Evolutionary conservation across 2,888 invertebrate genomes (phyloP).

Genomic region (Saturnia pavonia): DNA sequence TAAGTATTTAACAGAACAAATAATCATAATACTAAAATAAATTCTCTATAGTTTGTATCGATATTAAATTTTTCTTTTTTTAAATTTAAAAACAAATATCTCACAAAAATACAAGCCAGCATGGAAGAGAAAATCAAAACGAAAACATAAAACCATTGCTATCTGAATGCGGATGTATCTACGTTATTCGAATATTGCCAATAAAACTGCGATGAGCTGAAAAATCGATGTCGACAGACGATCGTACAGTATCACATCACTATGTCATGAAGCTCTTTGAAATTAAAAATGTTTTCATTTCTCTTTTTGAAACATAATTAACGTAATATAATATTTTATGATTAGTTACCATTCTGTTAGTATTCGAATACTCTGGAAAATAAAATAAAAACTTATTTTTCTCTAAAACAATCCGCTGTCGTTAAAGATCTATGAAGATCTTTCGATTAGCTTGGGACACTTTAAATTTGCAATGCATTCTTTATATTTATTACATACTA

Average conservation of each 20-base stretch:
- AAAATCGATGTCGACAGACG: conserved; percentile 81
- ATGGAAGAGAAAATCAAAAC: conserved; percentile 38
- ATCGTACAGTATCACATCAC: conserved; percentile 30
- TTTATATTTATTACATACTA: too few relatives aligned
- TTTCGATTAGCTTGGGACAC: too few relatives aligned
- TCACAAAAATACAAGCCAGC: neutral
- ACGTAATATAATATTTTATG: too few relatives aligned
- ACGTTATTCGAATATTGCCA: conserved; percentile 74
- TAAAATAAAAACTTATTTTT: too few relatives aligned
- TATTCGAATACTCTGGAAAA: too few relatives aligned
- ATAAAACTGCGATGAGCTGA: conserved; percentile 80
- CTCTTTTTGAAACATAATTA: too few relatives aligned
- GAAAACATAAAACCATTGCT: conserved; percentile 40
- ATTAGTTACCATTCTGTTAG: too few relatives aligned
- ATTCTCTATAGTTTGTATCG: neutral
- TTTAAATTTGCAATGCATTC: too few relatives aligned
- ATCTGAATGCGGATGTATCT: conserved; percentile 51
- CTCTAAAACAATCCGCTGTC: too few relatives aligned
- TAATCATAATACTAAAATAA: neutral
- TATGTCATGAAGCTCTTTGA: conserved; percentile 7
- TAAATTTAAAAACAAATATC: conserved; percentile 24
- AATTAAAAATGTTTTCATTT: neutral
- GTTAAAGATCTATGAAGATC: too few relatives aligned
- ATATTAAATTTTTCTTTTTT: neutral
- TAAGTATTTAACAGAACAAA: neutral